Percentiles rank a stretch among this genome's conserved stretches.
Conservation (phyloP, 2,888 invertebrate genomes). For the Trachelus tabidus region DNA sequence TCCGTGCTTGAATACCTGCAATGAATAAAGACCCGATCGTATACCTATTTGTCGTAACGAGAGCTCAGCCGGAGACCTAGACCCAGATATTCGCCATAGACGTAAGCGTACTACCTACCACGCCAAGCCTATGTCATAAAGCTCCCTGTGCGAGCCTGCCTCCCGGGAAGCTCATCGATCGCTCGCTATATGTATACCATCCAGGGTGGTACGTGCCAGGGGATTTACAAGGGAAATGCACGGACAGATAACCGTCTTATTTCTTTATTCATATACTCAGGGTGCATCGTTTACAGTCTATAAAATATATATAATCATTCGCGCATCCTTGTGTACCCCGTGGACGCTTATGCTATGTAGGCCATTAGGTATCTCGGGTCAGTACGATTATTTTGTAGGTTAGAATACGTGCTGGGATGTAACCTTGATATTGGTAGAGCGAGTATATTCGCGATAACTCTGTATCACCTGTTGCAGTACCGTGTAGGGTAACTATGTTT, state of each 20-base stretch:
- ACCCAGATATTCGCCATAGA: conserved; percentile 5
- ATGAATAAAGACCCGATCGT: not conserved
- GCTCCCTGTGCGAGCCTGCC: conserved; percentile 1
- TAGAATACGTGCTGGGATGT: not conserved
- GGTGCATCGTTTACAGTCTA: not conserved
- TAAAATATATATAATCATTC: not conserved
- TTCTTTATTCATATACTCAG: not conserved
- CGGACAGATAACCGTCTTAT: not conserved
- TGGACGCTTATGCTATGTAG: not conserved
- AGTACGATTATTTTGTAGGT: not conserved
- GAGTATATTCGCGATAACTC: not conserved
- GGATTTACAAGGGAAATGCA: not conserved
- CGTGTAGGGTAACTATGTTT: not conserved
- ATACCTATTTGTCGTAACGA: not conserved
- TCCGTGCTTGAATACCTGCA: not conserved
- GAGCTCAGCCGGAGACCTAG: conserved; percentile 1
- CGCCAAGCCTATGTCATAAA: not conserved
- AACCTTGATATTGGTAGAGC: not conserved
- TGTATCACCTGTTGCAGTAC: not conserved
- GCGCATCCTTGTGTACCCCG: not conserved
- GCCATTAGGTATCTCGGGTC: not conserved
- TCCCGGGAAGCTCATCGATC: conserved; percentile 22
- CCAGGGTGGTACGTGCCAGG: not conserved
- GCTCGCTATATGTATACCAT: not conserved
- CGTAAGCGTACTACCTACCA: not conserved